Percentiles rank a stretch among this genome's conserved stretches.
phyloP scores from a whole-genome alignment of 92 coral and sea anemone species.

The Siderastrea radians region DNA sequence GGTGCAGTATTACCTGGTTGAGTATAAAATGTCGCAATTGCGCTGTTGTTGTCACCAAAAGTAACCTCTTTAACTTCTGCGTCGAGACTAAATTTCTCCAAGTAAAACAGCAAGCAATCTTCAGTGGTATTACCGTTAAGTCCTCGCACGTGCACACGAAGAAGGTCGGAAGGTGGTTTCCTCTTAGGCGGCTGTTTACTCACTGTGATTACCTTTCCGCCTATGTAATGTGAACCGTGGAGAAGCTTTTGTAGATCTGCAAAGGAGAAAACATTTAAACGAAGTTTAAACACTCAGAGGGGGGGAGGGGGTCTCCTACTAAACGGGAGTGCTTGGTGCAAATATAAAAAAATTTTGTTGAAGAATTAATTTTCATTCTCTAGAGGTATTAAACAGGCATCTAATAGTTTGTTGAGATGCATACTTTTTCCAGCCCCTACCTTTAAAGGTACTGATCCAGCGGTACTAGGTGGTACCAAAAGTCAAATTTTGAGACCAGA shows the following conservation, averaged over 20 bases:
- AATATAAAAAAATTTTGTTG: no score
- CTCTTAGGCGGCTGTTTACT: constrained; percentile 31
- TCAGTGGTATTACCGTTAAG: constrained; percentile 47
- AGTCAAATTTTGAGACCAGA: no score
- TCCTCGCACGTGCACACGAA: constrained; percentile 56
- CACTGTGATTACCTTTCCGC: constrained; percentile 24
- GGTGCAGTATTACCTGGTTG: constrained; percentile 53
- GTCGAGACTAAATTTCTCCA: constrained; percentile 58
- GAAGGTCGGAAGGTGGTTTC: constrained; percentile 43
- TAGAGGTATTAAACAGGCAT: no score
- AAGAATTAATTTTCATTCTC: no score
- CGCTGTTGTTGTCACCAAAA: constrained; percentile 42
- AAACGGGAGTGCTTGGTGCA: neutral
- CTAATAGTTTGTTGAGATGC: no score
- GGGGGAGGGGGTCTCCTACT: no score
- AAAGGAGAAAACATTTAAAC: neutral
- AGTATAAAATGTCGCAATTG: constrained; percentile 46
- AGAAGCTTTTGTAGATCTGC: constrained; percentile 27
- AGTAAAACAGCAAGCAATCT: constrained; percentile 57
- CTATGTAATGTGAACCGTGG: constrained; percentile 43
- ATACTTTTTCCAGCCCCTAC: no score
- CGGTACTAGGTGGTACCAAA: no score
- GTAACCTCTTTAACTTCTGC: constrained; percentile 38
- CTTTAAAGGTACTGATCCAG: no score
- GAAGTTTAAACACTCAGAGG: neutral